These are phyloP conservation scores for Lasioglossum malachurum DNA, from an alignment of 2,888 invertebrate species.

Conservation along the genomic window DNA sequence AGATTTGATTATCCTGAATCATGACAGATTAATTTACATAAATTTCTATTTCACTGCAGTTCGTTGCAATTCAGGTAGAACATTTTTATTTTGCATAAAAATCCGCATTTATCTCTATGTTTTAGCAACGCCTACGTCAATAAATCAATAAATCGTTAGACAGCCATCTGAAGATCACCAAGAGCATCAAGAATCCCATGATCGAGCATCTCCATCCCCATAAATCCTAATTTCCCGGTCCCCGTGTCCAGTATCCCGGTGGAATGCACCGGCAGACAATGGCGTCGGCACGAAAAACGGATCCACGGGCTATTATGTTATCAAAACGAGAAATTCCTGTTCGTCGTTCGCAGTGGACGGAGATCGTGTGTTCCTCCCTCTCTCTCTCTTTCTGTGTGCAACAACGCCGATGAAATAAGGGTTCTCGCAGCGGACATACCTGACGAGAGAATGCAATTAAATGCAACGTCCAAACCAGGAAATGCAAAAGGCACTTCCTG, in stretches of 20 bases:
- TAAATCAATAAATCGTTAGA: not conserved
- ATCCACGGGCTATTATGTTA: constrained; percentile 37
- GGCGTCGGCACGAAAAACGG: not conserved
- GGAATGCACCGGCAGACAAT: not conserved
- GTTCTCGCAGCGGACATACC: constrained; percentile 42
- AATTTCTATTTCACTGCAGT: too few relatives aligned
- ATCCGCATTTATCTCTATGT: too few relatives aligned
- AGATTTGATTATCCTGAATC: too few relatives aligned
- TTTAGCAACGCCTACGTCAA: not conserved
- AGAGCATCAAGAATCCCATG: not conserved
- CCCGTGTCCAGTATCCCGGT: not conserved
- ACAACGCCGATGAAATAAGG: constrained; percentile 60
- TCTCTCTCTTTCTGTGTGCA: constrained; percentile 15
- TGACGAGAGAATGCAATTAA: constrained; percentile 72
- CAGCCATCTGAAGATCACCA: not conserved
- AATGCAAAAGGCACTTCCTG: constrained; percentile 60
- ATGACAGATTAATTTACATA: too few relatives aligned
- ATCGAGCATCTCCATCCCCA: not conserved
- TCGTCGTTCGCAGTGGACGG: constrained; percentile 1
- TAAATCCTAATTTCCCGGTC: not conserved
- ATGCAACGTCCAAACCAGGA: constrained; percentile 64
- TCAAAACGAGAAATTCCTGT: constrained; percentile 59
- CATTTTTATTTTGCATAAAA: too few relatives aligned
- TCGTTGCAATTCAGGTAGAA: too few relatives aligned
- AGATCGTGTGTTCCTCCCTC: not conserved